Conservation (phyloP, 2,888 invertebrate genomes). For the Drosophila niveifrons region DNA sequence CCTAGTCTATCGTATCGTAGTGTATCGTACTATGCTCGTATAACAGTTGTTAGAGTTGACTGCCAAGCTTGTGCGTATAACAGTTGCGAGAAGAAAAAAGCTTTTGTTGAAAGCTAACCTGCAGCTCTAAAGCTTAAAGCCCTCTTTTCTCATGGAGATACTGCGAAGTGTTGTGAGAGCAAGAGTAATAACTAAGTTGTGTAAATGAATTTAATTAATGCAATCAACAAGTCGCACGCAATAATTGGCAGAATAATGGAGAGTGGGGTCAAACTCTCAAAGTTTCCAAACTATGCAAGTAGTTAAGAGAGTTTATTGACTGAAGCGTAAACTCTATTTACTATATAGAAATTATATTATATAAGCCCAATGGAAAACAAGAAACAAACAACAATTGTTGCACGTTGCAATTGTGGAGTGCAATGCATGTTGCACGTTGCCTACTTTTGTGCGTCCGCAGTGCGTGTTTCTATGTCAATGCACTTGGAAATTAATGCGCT, state of each 20-base stretch:
- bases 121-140: slow-evolving; percentile 4
- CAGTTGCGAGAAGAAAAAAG: slow-evolving; percentile 8
- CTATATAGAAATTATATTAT: not conserved
- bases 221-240: slow-evolving; percentile 37
- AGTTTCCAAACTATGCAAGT: no score
- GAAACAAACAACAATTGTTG: slow-evolving; percentile 18
- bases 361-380: not conserved
- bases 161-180: not conserved
- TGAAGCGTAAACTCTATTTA: not conserved
- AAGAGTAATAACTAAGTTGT: not conserved
- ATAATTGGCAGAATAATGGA: not conserved
- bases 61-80: slow-evolving; percentile 2
- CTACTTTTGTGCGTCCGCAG: slow-evolving; percentile 60
- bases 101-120: slow-evolving; percentile 21
- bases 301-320: not conserved
- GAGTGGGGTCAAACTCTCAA: not conserved
- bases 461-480: slow-evolving; percentile 76
- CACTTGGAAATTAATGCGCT: slow-evolving; percentile 62
- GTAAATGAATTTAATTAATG: not conserved
- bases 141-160: not conserved
- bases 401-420: slow-evolving; percentile 40
- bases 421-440: slow-evolving; percentile 52
- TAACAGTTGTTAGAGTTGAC: not conserved
- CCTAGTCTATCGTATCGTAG: not conserved
- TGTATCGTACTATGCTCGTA: not conserved